phyloP scores from a whole-genome alignment of 2,888 invertebrate genomes.

The Hipparchia sbordonii region DNA sequence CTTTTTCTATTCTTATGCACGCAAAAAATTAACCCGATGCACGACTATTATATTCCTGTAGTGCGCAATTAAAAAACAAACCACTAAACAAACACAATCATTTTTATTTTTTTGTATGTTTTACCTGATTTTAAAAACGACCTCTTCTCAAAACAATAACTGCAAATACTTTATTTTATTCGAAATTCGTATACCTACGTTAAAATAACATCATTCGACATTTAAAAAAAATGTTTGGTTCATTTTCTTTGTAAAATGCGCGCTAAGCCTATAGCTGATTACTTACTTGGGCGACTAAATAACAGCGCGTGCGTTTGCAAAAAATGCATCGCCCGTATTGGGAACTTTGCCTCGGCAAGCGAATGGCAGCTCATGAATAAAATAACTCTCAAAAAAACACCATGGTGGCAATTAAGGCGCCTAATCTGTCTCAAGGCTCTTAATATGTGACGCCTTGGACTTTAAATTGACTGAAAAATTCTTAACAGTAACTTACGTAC shows the following conservation, averaged over 20 bases:
- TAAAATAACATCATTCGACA: too few species aligned
- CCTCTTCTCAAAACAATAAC: too few species aligned
- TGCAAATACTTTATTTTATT: too few species aligned
- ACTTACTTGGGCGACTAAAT: slow-evolving; percentile 54
- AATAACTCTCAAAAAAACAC: slow-evolving; percentile 65
- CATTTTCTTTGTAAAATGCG: background rate
- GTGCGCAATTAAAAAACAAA: too few species aligned
- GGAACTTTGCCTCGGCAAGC: slow-evolving; percentile 54
- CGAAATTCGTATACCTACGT: too few species aligned
- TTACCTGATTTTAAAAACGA: too few species aligned
- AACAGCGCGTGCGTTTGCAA: slow-evolving; percentile 57
- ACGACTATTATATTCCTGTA: too few species aligned
- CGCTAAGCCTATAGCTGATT: slow-evolving; percentile 50
- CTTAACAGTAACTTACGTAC: background rate
- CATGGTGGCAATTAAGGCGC: slow-evolving; percentile 64
- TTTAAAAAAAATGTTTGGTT: background rate
- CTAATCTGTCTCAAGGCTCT: slow-evolving; percentile 23
- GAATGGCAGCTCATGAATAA: slow-evolving; percentile 69
- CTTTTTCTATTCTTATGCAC: too few species aligned
- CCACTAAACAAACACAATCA: too few species aligned
- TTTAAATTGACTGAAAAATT: slow-evolving; percentile 7
- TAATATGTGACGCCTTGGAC: slow-evolving; percentile 18
- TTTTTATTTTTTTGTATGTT: too few species aligned
- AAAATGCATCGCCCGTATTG: slow-evolving; percentile 57
- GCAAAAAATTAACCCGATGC: too few species aligned